phyloP scores from a whole-genome alignment of 2,888 invertebrate genomes.

The Tipula helvola region DNA sequence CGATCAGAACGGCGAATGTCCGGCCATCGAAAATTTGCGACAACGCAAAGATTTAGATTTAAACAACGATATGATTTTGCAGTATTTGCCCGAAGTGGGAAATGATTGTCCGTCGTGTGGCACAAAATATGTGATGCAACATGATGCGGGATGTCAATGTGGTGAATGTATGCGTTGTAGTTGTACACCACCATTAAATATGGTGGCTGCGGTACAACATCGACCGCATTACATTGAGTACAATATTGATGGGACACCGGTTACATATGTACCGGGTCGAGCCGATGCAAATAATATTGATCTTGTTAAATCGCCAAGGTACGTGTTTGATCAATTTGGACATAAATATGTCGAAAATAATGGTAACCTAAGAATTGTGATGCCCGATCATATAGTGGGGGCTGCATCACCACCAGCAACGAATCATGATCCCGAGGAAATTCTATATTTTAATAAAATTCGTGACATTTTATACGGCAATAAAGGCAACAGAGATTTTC shows the following conservation, averaged over 20 bases:
- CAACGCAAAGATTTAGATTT: not conserved
- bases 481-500: not conserved
- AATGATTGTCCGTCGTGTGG: not conserved
- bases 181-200: not conserved
- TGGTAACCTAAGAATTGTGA: slow-evolving; percentile 21
- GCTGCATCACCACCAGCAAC: not conserved
- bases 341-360: slow-evolving; percentile 27
- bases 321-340: slow-evolving; percentile 21
- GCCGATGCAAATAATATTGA: not conserved
- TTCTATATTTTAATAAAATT: not conserved
- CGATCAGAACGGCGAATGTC: not conserved
- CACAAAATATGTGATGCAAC: not conserved
- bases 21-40: not conserved
- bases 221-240: not conserved
- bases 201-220: not conserved
- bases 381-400: slow-evolving; percentile 17
- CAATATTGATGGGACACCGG: not conserved
- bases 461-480: not conserved
- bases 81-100: not conserved
- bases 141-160: not conserved
- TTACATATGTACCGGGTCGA: not conserved
- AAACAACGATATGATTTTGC: not conserved
- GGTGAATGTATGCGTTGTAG: not conserved
- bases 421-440: not conserved
- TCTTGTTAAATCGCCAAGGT: not conserved